Evolutionary conservation across 2,888 invertebrate genomes (phyloP).

Genomic region (Leucania comma): DNA sequence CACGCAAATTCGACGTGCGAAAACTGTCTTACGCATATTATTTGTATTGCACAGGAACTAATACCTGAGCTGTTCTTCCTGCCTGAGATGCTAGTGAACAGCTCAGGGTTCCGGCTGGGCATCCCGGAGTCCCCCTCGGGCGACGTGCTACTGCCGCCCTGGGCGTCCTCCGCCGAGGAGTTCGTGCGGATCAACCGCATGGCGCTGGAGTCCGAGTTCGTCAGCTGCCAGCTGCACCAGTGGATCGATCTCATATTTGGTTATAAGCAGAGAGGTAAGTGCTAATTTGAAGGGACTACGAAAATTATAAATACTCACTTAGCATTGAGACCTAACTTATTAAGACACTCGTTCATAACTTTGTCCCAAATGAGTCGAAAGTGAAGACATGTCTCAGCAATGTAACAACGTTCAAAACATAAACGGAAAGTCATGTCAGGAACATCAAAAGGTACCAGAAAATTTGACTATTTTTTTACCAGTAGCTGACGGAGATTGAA

Average conservation of each 20-base stretch:
- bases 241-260: constrained; percentile 99
- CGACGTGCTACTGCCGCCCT: constrained; percentile 98
- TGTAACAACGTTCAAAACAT: too few relatives aligned
- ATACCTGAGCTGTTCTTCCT: constrained; percentile 99
- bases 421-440: too few relatives aligned
- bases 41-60: constrained; percentile 93
- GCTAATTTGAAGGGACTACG: constrained; percentile 27
- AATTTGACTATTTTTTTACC: too few relatives aligned
- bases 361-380: too few relatives aligned
- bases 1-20: too few relatives aligned
- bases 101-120: constrained; percentile 95
- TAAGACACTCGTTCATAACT: too few relatives aligned
- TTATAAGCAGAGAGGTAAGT: constrained; percentile 98
- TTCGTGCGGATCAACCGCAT: constrained; percentile 99
- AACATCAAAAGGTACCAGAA: too few relatives aligned
- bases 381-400: too few relatives aligned
- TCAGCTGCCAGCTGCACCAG: constrained; percentile 99
- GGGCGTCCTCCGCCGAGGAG: constrained; percentile 99
- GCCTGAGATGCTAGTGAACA: constrained; percentile 99
- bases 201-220: constrained; percentile 99
- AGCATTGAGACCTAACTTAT: too few relatives aligned
- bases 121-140: constrained; percentile 95
- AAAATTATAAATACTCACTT: too few relatives aligned
- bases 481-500: too few relatives aligned
- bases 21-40: not conserved